These are phyloP conservation scores for Falco rusticolus DNA, from an alignment of 2,797 vertebrate genomes.

Conservation along the genomic window DNA sequence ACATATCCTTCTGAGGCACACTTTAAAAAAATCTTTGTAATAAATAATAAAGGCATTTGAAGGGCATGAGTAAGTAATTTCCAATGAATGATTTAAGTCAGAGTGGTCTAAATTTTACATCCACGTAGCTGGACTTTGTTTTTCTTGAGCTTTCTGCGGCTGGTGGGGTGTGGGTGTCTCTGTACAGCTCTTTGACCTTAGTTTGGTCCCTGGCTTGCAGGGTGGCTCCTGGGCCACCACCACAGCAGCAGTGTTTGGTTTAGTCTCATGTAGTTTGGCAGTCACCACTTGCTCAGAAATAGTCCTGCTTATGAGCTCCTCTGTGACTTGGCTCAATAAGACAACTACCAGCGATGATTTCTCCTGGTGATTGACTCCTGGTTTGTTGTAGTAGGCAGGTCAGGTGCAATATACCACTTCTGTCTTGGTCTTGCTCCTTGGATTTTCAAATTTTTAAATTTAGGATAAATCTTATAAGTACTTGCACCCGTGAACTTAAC, in stretches of 20 bases:
- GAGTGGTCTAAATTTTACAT: not conserved
- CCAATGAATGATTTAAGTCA: not conserved
- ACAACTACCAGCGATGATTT: not conserved
- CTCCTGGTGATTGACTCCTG: not conserved
- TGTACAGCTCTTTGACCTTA: accelerated
- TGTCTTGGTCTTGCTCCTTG: not conserved
- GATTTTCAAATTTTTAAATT: not conserved
- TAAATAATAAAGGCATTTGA: conserved; percentile 6
- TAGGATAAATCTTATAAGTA: not conserved
- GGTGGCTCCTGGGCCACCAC: not conserved
- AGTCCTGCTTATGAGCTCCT: not conserved
- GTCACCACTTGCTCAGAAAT: not conserved
- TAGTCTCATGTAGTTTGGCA: not conserved
- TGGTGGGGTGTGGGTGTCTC: not conserved
- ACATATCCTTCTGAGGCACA: conserved; percentile 11
- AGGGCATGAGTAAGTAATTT: not conserved
- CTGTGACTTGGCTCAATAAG: not conserved
- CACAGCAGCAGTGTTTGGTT: not conserved
- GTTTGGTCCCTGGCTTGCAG: not conserved
- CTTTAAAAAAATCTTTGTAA: not conserved
- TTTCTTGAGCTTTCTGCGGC: not conserved
- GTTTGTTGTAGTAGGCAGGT: not conserved
- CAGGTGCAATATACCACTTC: not conserved
- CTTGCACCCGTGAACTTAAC: not conserved
- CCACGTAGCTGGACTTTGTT: not conserved